These are phyloP conservation scores for Drosophila sturtevanti DNA, from an alignment of 1,140 invertebrate genomes.

Conservation along the genomic window DNA sequence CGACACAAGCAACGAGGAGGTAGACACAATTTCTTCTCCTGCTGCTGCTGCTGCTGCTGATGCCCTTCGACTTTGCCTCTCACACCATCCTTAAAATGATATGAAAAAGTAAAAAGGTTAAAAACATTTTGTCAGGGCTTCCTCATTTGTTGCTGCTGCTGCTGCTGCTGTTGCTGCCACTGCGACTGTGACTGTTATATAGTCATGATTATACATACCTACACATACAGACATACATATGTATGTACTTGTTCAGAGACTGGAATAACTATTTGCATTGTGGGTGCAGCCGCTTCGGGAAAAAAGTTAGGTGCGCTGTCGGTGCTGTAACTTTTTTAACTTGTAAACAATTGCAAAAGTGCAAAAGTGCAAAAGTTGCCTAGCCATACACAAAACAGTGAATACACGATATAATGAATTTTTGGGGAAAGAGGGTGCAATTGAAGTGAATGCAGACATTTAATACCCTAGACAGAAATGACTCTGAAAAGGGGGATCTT, in stretches of 20 bases:
- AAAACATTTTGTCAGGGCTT: slow-evolving; percentile 32
- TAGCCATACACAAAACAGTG: neutral
- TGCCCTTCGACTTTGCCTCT: neutral
- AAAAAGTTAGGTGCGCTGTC: slow-evolving; percentile 41
- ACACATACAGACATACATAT: slow-evolving; percentile 14
- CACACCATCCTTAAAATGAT: neutral
- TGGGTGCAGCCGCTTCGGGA: slow-evolving; percentile 44
- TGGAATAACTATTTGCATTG: slow-evolving; percentile 48
- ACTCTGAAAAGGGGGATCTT: neutral
- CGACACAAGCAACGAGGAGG: slow-evolving; percentile 3
- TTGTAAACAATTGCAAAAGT: slow-evolving; percentile 44
- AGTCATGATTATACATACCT: slow-evolving; percentile 51
- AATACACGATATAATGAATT: neutral
- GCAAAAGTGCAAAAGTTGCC: slow-evolving; percentile 3
- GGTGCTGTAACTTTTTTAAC: slow-evolving; percentile 41
- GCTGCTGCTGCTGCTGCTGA: neutral
- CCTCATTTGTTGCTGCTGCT: slow-evolving; percentile 42
- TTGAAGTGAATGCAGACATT: neutral
- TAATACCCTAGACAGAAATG: neutral
- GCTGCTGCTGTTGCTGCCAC: slow-evolving; percentile 1
- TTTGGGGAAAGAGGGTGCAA: neutral
- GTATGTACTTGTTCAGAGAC: slow-evolving; percentile 10
- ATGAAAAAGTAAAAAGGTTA: neutral
- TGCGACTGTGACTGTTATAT: slow-evolving; percentile 23
- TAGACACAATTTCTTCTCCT: slow-evolving; percentile 1